Conservation (phyloP, 2,113 vertebrate genomes). For the Elephantulus edwardii region DNA sequence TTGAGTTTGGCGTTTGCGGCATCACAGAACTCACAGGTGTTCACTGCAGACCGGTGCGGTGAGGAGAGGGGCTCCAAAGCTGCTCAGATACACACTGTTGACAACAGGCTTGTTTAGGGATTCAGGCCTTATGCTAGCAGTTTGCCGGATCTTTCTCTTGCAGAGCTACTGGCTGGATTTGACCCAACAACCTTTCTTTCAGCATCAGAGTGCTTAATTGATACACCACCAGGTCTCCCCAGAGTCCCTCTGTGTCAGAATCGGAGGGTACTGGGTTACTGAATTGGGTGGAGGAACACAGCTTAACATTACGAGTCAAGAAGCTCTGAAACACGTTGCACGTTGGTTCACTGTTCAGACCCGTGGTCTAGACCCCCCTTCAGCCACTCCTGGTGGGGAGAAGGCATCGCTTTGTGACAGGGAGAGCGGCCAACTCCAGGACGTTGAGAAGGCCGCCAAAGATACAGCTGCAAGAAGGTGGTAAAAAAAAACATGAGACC, state of each 20-base stretch:
- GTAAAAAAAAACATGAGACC: no score
- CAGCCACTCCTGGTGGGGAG: not conserved
- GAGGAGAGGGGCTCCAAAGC: not conserved
- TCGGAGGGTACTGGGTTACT: not conserved
- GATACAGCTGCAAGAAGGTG: not conserved
- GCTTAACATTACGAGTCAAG: not conserved
- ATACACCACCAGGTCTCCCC: not conserved
- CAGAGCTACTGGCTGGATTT: not conserved
- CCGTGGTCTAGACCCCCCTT: not conserved
- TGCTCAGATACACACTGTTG: not conserved
- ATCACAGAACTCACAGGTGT: not conserved
- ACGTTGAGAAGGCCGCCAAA: not conserved
- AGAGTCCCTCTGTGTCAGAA: not conserved
- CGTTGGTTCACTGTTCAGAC: not conserved
- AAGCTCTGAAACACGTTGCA: rapidly evolving
- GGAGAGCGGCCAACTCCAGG: not conserved
- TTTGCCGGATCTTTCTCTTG: not conserved
- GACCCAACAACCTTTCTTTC: no score
- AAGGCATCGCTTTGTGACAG: not conserved
- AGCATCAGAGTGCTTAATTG: not conserved
- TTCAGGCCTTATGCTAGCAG: not conserved
- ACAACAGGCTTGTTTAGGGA: no score
- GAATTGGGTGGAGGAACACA: no score
- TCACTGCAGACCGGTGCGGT: not conserved
- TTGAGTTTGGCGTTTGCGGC: not conserved